Conservation (phyloP, 2,797 vertebrate species). For the Propithecus deckenii region DNA sequence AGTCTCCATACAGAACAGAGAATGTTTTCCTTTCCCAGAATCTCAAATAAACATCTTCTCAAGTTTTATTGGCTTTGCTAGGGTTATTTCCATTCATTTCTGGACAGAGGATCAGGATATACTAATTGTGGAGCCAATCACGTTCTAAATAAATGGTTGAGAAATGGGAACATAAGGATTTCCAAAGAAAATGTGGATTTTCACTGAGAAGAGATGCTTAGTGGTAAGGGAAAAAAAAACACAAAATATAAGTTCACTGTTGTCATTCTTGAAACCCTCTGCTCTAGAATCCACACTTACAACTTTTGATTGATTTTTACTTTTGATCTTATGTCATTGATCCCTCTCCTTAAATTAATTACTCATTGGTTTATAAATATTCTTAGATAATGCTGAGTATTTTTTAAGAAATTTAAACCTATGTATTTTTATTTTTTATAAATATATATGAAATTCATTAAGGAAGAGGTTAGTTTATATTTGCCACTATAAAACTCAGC, state of each 20-base stretch:
- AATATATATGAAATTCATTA: background rate
- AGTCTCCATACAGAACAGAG: background rate
- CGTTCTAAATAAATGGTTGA: background rate
- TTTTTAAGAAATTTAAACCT: background rate
- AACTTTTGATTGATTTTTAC: background rate
- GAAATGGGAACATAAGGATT: background rate
- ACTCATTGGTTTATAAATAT: background rate
- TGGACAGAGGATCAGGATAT: background rate
- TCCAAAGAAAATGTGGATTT: background rate
- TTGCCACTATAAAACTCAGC: background rate
- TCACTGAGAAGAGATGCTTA: background rate
- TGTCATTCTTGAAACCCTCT: background rate
- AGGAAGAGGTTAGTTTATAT: background rate
- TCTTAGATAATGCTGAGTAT: background rate
- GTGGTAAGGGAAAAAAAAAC: background rate
- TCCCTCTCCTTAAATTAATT: background rate
- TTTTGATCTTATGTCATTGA: background rate
- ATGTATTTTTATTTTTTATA: background rate
- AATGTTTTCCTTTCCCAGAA: background rate
- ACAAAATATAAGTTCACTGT: background rate
- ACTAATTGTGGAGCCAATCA: background rate
- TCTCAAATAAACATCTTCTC: background rate
- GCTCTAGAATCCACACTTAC: background rate
- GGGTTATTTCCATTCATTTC: background rate
- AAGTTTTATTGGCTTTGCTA: background rate